Conservation (phyloP, 2,113 vertebrate species). For the Elaphurus davidianus region DNA sequence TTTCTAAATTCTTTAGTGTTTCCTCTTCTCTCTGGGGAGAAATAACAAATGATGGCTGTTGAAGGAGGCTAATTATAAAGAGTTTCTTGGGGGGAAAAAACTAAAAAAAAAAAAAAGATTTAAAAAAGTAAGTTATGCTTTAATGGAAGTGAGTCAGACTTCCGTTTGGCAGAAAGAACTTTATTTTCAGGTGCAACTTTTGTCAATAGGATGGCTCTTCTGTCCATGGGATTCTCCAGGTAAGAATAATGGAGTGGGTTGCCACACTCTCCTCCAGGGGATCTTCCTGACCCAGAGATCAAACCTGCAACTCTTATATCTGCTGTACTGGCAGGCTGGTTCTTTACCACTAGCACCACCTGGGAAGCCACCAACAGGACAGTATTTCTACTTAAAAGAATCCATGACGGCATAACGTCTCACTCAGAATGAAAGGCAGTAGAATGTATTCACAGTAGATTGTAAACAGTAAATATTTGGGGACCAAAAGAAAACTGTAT, state of each 20-base stretch:
- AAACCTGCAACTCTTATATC: not conserved
- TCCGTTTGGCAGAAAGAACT: not conserved
- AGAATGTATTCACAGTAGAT: not conserved
- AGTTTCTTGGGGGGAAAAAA: not conserved
- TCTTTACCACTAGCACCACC: not conserved
- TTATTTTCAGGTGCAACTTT: not conserved
- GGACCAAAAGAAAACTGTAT: not conserved
- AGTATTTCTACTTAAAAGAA: not conserved
- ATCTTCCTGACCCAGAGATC: not conserved
- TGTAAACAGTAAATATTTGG: not conserved
- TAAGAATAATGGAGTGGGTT: not conserved
- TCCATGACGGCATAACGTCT: not conserved
- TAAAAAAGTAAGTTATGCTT: not conserved
- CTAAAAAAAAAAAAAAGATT: not conserved
- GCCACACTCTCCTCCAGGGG: not conserved
- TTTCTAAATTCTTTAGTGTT: not conserved
- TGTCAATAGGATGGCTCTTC: not conserved
- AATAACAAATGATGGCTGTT: not conserved
- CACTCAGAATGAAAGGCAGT: not conserved
- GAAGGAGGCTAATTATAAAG: not conserved
- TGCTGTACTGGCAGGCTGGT: not conserved
- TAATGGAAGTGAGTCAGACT: not conserved
- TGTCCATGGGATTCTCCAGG: not conserved
- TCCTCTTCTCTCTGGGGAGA: not conserved
- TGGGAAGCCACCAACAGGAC: not conserved